Evolutionary conservation across 2,888 invertebrate genomes (phyloP), one percentile per base, ranked within the genome.

Genomic region (Leptopilina drosophilae): DNA sequence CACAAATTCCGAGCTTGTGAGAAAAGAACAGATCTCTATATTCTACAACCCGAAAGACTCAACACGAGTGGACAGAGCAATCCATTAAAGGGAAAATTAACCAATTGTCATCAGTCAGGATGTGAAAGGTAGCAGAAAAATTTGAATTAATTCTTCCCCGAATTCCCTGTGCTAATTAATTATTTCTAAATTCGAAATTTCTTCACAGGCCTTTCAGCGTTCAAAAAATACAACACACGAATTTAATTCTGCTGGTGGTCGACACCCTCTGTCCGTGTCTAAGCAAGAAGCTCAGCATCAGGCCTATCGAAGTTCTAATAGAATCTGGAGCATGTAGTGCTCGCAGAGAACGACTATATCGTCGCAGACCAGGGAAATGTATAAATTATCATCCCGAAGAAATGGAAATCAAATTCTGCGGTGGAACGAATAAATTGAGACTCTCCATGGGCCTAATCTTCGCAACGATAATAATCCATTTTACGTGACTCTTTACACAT

Each of bases 191-290:
- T n/a, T 66, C 40, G 9, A 42, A n/a, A 62, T 76, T 14, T 66
- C 5, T 82, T 87, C 84, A 1, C 93, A 96, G 97, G 88, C 97
- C 97, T 42, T 97, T 97, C 93, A 97, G 97, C 93, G 97, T 97
- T 78, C 97, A 97, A 90, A 97, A 97, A 93, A 97, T 98, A 88
- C 97, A 96, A 75, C 96, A 97, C 91, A 97, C 97, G 89, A 98
- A 98, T 93, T 93, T 98, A 87, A 96, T 98, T 87, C 93, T 98
- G 83, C 93, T 98, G 83, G 97, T 97, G 83, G 97, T 97, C 87
- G 97, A 98, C 92, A 97, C 96, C 33, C 92, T 96, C 85, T 97
- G 97, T 91, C 97, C 97, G 76, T 97, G 97, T 92, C 97, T 97
- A 84, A 96, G 96, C 88, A 97, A 97, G 92, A 95, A 96, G 89